phyloP scores from a whole-genome alignment of 2,888 invertebrate genomes.

The Drosophila neutralis region DNA sequence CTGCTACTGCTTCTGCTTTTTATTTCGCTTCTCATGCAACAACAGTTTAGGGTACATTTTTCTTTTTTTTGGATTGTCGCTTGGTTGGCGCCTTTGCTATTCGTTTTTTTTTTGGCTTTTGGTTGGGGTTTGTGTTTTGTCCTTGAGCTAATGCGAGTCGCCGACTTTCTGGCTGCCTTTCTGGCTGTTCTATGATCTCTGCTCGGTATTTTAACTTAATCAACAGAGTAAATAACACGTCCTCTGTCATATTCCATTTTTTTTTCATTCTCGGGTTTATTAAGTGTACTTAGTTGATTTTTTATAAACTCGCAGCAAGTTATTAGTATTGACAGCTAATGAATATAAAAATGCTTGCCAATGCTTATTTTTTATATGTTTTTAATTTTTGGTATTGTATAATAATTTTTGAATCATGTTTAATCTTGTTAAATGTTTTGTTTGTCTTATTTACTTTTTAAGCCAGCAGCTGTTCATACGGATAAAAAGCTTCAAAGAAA shows the following conservation, averaged over 20 bases:
- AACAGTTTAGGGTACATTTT: conserved; percentile 31
- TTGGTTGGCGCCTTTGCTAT: conserved; percentile 37
- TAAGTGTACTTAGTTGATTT: conserved; percentile 9
- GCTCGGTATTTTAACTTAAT: conserved; percentile 74
- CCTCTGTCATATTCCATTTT: conserved; percentile 36
- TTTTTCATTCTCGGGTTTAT: conserved; percentile 11
- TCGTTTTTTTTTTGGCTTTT: background rate
- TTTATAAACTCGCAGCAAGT: conserved; percentile 31
- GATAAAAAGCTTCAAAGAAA: background rate
- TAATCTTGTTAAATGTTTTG: background rate
- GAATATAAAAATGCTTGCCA: background rate
- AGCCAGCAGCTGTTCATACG: background rate
- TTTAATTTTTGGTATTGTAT: background rate
- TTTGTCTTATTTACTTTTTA: background rate
- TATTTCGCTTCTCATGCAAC: conserved; percentile 4
- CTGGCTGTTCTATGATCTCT: conserved; percentile 60
- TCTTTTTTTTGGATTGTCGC: conserved; percentile 43
- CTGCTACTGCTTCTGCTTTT: background rate
- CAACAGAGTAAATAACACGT: conserved; percentile 77
- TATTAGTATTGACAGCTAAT: conserved; percentile 14
- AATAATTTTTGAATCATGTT: background rate
- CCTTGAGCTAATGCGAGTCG: conserved; percentile 48
- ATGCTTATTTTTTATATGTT: background rate
- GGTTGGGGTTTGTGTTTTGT: conserved; percentile 24
- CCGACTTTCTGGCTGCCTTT: conserved; percentile 47